Evolutionary conservation across 1,140 invertebrate species (phyloP), one percentile per base, ranked within the genome.

Genomic region (Brachionus paranguensis): DNA sequence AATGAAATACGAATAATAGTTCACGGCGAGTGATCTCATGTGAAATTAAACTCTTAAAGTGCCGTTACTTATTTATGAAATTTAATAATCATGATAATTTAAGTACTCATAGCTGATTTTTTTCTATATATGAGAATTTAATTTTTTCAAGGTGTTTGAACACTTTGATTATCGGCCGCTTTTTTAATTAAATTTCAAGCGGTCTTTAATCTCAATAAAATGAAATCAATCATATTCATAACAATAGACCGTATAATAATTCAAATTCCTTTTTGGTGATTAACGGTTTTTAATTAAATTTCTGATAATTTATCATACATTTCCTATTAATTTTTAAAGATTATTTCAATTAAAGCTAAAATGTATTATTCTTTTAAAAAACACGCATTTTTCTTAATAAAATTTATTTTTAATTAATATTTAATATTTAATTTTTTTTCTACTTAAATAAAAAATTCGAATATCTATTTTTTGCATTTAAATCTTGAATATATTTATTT

Each of bases 201-300:
- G 37, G 29, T 72, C 53, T 72, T 72, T 41, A 72, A 72, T 72
- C 68, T 43, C 33, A 72, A 72, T 72, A 72, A 72, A 43, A 43
- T 72, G 37, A 72, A 72, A 72, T 72, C 68, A 72, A 72, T 72
- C 68, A 72, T 72, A 72, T 43, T 72, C 17, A 20, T 43, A 72
- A 41, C 68, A 72, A 72, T 72, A 43, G 37, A 72, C 33, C 68
- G 41, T 41, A 72, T 72, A 68, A 41, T 20, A 20, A 72, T 72
- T 72, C 20, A 41, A 72, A 41, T 43, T 72, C 17, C 14, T 17
- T 72, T 10, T 68, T 68, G 11, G 27, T 68, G 27, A 68, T 68
- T 72, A 68, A 68, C 65, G 65, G 65, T 68, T 41, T 60, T 60
- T 60, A 60, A 60, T 60, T 20, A 20, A 60, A 20, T 20, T 55